Evolutionary conservation across 23 tunicate genomes (phyloP).

Genomic region (Pegea sp.): DNA sequence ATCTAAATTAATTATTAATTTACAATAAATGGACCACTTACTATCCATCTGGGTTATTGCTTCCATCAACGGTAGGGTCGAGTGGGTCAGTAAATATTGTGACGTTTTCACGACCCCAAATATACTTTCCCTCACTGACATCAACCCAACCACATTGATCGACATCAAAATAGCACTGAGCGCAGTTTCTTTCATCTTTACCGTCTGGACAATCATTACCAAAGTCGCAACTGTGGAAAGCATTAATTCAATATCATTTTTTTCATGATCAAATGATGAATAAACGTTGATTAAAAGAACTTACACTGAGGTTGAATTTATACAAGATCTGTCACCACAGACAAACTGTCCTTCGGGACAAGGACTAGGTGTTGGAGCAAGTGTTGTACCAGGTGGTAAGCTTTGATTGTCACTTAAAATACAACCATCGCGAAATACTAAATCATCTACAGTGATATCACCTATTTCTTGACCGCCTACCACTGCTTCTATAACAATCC

Average conservation of each 20-base stretch:
- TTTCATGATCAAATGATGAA: not conserved
- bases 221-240: constrained; percentile 53
- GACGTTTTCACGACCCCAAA: constrained; percentile 54
- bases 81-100: constrained; percentile 38
- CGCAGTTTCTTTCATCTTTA: constrained; percentile 53
- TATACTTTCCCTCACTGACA: constrained; percentile 58
- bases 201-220: constrained; percentile 38
- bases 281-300: not conserved
- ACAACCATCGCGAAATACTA: constrained; percentile 61
- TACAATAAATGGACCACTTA: constrained; percentile 5
- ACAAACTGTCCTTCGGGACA: constrained; percentile 45
- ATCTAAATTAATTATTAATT: not conserved
- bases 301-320: constrained; percentile 17
- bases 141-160: constrained; percentile 56
- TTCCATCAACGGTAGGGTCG: constrained; percentile 65
- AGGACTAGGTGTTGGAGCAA: constrained; percentile 70
- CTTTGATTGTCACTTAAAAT: constrained; percentile 18
- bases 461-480: constrained; percentile 60
- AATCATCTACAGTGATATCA: constrained; percentile 67
- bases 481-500: constrained; percentile 40
- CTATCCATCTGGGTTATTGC: constrained; percentile 48
- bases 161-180: constrained; percentile 55
- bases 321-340: constrained; percentile 47
- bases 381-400: constrained; percentile 72
- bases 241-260: too few relatives aligned